phyloP scores from a whole-genome alignment of 2,888 invertebrate genomes.

The Aphodius granarius region DNA sequence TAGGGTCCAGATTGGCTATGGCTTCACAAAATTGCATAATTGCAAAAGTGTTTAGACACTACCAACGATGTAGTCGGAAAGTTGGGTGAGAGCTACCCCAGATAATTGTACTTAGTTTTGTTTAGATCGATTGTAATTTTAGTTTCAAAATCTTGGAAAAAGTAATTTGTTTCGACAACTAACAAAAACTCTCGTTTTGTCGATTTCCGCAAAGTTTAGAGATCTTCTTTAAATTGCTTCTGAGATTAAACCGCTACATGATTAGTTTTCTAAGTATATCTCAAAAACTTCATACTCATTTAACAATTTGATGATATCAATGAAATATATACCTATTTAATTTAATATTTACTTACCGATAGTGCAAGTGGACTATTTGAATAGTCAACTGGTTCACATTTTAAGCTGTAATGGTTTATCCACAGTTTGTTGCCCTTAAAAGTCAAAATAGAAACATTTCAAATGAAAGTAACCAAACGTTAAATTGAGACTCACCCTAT shows the following conservation, averaged over 20 bases:
- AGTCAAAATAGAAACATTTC: too few relatives aligned
- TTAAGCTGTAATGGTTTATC: neutral
- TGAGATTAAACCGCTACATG: too few relatives aligned
- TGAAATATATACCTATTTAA: neutral
- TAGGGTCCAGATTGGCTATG: too few relatives aligned
- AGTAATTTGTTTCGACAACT: too few relatives aligned
- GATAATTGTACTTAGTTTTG: neutral
- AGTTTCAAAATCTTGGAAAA: too few relatives aligned
- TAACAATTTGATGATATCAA: neutral
- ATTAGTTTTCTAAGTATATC: too few relatives aligned
- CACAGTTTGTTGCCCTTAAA: neutral
- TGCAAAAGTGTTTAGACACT: too few relatives aligned
- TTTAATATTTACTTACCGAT: conserved; percentile 63
- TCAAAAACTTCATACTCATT: neutral
- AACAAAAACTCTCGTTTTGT: too few relatives aligned
- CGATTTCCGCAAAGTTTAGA: neutral
- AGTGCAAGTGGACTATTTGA: conserved; percentile 60
- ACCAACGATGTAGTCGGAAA: too few relatives aligned
- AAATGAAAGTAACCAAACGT: too few relatives aligned
- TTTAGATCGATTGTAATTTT: too few relatives aligned
- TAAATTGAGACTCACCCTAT: conserved; percentile 64
- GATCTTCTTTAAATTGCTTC: neutral
- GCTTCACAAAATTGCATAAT: too few relatives aligned
- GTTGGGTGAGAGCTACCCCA: neutral
- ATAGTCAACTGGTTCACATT: conserved; percentile 61